These are phyloP conservation scores for Calameuta filiformis DNA, from an alignment of 2,888 invertebrate genomes.

Conservation along the genomic window DNA sequence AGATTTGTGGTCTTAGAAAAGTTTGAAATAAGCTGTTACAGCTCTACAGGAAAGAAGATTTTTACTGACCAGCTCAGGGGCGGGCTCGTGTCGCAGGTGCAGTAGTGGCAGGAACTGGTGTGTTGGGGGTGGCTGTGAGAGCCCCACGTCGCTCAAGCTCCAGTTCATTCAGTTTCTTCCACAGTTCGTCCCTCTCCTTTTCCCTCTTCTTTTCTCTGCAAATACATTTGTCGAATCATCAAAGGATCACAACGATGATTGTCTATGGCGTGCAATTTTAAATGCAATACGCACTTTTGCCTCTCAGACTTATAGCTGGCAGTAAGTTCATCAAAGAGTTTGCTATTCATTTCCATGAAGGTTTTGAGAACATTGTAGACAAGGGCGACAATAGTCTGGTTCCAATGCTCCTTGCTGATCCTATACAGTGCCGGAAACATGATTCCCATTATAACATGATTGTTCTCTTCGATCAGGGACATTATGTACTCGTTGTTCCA, in stretches of 20 bases:
- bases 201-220: conserved; percentile 93
- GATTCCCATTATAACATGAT: conserved; percentile 97
- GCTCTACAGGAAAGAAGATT: conserved; percentile 5
- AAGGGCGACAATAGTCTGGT: conserved; percentile 98
- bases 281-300: conserved; percentile 85
- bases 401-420: conserved; percentile 99
- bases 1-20: background rate
- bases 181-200: conserved; percentile 96
- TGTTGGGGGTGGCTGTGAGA: conserved; percentile 51
- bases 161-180: conserved; percentile 94
- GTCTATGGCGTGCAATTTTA: background rate
- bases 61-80: conserved; percentile 61
- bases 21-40: background rate
- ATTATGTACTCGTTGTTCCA: conserved; percentile 99
- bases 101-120: conserved; percentile 62
- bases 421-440: conserved; percentile 99
- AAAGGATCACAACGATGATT: background rate
- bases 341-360: conserved; percentile 99
- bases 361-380: conserved; percentile 99
- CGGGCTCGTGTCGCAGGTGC: conserved; percentile 62
- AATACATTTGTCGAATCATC: conserved; percentile 23
- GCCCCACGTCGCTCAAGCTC: conserved; percentile 71
- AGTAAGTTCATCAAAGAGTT: conserved; percentile 98
- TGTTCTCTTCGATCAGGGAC: conserved; percentile 99
- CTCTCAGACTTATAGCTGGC: conserved; percentile 98